Percentiles rank a stretch among this genome's conserved stretches.
phyloP scores from a whole-genome alignment of 2,888 invertebrate species.

The Drosophila kambysellisi region DNA sequence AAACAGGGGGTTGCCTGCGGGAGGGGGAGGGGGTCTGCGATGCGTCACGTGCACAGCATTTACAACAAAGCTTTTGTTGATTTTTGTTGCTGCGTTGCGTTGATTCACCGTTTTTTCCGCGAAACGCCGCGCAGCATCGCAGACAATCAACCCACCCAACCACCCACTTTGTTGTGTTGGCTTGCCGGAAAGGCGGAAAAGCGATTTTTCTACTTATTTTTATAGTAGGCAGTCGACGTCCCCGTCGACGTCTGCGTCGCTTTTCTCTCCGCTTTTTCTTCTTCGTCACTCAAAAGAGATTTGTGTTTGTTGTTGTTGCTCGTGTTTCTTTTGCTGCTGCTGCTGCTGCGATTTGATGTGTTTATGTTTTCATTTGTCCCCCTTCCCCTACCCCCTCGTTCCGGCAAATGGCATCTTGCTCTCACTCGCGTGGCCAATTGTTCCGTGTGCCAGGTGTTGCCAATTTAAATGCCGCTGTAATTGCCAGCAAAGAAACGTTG shows the following conservation, averaged over 20 bases:
- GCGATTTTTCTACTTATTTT: slow-evolving; percentile 75
- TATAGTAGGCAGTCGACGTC: slow-evolving; percentile 36
- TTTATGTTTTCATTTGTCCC: slow-evolving; percentile 63
- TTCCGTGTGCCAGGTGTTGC: slow-evolving; percentile 67
- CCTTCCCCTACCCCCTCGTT: background rate
- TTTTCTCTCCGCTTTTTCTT: slow-evolving; percentile 7
- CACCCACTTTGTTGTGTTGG: slow-evolving; percentile 18
- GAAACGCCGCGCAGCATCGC: slow-evolving; percentile 66
- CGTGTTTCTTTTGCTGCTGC: slow-evolving; percentile 30
- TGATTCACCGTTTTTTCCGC: slow-evolving; percentile 79
- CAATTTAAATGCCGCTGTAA: slow-evolving; percentile 72
- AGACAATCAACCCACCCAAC: slow-evolving; percentile 10
- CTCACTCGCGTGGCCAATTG: slow-evolving; percentile 54
- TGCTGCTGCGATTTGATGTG: slow-evolving; percentile 73
- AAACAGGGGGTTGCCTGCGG: slow-evolving; percentile 21
- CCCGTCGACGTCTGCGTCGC: slow-evolving; percentile 6
- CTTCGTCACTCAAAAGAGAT: slow-evolving; percentile 63
- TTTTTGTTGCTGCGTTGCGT: slow-evolving; percentile 57
- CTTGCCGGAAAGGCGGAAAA: slow-evolving; percentile 70
- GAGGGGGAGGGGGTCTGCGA: slow-evolving; percentile 18
- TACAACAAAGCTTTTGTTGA: slow-evolving; percentile 45
- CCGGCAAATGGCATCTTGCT: slow-evolving; percentile 32
- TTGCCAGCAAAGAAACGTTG: slow-evolving; percentile 46
- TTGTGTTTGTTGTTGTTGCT: slow-evolving; percentile 58
- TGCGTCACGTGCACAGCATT: slow-evolving; percentile 72